A percentile compares a stretch with the other conserved stretches of the same genome.
Conservation (phyloP, 30 jellyfish, hydroid and myxozoan species). For the Rhopilema esculentum region DNA sequence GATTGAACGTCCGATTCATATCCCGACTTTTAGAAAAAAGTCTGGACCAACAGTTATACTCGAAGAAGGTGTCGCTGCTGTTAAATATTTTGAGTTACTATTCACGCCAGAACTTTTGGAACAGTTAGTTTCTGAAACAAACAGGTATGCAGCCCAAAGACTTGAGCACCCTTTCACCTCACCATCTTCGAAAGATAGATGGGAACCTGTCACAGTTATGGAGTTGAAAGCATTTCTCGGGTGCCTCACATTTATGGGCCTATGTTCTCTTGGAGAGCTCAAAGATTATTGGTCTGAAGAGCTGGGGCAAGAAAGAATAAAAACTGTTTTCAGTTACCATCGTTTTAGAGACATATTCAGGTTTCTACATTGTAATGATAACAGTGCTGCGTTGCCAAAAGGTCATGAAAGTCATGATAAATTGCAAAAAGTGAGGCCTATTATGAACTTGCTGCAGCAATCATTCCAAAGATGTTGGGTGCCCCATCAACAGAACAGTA, state of each 20-base stretch:
- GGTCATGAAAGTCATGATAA: background rate
- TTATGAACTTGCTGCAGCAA: conserved; percentile 19
- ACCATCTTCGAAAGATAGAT: conserved; percentile 9
- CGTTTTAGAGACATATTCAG: conserved; percentile 8
- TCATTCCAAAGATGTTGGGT: conserved; percentile 12
- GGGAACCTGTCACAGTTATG: background rate
- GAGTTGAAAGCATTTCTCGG: conserved; percentile 19
- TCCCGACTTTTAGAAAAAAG: no score
- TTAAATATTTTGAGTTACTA: background rate
- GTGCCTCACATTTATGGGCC: conserved; percentile 2
- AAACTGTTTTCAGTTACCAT: conserved; percentile 5
- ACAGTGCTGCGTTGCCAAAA: background rate
- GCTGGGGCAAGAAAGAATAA: conserved; percentile 12
- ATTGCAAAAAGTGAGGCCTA: conserved; percentile 27
- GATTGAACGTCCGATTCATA: no score
- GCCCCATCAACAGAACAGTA: conserved; percentile 32
- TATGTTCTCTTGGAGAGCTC: conserved; percentile 7
- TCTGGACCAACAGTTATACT: conserved; percentile 1
- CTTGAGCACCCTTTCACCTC: conserved; percentile 1
- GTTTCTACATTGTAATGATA: conserved; percentile 7
- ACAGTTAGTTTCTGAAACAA: background rate
- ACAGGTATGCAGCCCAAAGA: conserved; percentile 3
- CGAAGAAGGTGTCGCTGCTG: conserved; percentile 4
- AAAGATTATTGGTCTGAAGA: conserved; percentile 22
- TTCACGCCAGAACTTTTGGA: conserved; percentile 1